These are phyloP conservation scores for Auanema freiburgensis DNA, from an alignment of 2,888 invertebrate species.

Conservation along the genomic window DNA sequence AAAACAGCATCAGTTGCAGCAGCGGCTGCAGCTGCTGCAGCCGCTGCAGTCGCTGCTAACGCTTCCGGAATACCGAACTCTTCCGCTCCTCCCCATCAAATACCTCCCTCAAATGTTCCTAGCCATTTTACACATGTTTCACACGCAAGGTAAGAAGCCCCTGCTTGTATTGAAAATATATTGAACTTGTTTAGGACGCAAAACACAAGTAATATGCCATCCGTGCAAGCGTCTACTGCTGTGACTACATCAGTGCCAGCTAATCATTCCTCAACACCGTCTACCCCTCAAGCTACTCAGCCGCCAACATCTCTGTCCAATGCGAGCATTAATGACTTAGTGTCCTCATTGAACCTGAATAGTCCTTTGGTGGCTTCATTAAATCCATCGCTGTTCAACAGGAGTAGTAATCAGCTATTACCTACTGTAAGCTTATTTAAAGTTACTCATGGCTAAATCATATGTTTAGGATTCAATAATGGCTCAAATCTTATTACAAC, in stretches of 20 bases:
- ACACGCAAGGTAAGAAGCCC: neutral
- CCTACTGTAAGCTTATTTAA: neutral
- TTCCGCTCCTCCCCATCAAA: conserved; percentile 7
- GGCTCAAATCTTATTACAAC: no score
- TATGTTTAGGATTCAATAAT: no score
- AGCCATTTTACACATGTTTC: no score
- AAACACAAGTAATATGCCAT: conserved; percentile 1
- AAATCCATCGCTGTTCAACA: neutral
- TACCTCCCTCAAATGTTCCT: neutral
- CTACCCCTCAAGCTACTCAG: neutral
- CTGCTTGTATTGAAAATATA: neutral
- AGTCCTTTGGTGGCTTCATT: no score
- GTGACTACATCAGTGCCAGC: conserved; percentile 7
- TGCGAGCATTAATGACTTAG: no score
- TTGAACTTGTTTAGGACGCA: conserved; percentile 13
- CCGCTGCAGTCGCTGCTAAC: conserved; percentile 12
- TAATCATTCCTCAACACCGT: conserved; percentile 8
- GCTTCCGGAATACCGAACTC: conserved; percentile 9
- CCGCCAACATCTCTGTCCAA: neutral
- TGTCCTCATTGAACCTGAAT: no score
- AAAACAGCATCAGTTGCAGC: neutral
- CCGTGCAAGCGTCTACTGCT: conserved; percentile 6
- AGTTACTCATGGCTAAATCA: neutral
- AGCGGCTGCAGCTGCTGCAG: conserved; percentile 1
- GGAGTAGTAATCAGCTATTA: neutral